Evolutionary conservation across 2,797 vertebrate genomes (phyloP), one percentile per base, ranked within the genome.

Genomic region (Girardinus metallicus): DNA sequence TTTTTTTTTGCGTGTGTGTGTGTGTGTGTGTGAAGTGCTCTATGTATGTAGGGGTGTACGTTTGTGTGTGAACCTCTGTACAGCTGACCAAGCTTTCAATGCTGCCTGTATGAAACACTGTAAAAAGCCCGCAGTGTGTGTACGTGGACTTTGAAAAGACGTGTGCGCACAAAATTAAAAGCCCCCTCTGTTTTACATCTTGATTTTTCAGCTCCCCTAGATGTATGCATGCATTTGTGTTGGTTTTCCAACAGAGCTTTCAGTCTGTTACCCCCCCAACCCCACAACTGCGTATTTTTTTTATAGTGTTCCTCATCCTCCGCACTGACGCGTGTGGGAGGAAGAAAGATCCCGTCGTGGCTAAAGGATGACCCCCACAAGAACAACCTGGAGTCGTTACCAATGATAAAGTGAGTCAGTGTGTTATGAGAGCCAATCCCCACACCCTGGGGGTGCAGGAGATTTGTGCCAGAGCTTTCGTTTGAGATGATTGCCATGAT

Each of bases 71-170:
- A 57, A 70, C 57, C 85, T 92, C 84, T 92, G 87, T 90, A 85
- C 80, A 83, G 84, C 75, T 80, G 12, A 64, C 87, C 87, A 79
- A 87, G 87, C 85, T 88, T 88, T 94, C 90, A 94, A 93, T 92
- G 92, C 91, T 74, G 90, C 90, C 91, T 94, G 92, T 94, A 93
- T 94, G 87, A 90, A 86, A 86, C 89, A 87, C 90, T 91, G 90
- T 90, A 89, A 92, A 93, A 93, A 91, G 89, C 91, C 84, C 83
- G 86, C 90, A 89, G 89, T 94, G 94, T 92, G 90, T 75, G 79
- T 84, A 84, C 87, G 84, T 77, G 87, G 85, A 88, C 88, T 87
- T 92, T 88, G 44, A 92, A 93, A 92, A 92, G 87, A 84, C 77
- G 73, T 87, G 89, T 89, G 89, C 88, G 81, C 85, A 87, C 85